phyloP scores from a whole-genome alignment of 2,888 invertebrate genomes.

The Neocrepidodera transversa region DNA sequence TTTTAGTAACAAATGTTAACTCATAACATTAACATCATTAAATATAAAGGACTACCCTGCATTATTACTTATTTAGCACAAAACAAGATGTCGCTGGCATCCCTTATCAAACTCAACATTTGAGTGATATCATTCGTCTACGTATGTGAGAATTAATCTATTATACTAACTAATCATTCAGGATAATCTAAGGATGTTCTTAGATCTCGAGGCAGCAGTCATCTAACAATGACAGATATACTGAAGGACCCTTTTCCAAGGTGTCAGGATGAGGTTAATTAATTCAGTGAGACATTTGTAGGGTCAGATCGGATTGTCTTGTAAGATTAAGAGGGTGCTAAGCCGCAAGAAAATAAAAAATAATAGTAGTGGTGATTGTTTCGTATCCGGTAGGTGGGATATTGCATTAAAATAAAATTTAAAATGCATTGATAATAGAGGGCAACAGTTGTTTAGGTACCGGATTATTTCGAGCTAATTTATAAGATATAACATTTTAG shows the following conservation, averaged over 20 bases:
- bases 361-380: too few relatives aligned
- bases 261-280: conserved; percentile 24
- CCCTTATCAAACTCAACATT: conserved; percentile 34
- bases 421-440: too few relatives aligned
- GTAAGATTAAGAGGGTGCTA: not conserved
- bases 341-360: too few relatives aligned
- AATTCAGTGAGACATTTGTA: conserved; percentile 13
- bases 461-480: too few relatives aligned
- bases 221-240: conserved; percentile 24
- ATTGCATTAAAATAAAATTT: too few relatives aligned
- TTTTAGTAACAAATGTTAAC: too few relatives aligned
- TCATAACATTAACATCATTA: too few relatives aligned
- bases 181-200: conserved; percentile 5
- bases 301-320: not conserved
- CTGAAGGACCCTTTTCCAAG: conserved; percentile 19
- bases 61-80: conserved; percentile 37
- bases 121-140: conserved; percentile 46
- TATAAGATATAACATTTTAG: too few relatives aligned
- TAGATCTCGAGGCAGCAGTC: not conserved
- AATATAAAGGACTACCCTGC: too few relatives aligned
- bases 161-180: conserved; percentile 46
- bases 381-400: too few relatives aligned
- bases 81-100: conserved; percentile 24
- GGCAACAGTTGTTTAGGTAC: too few relatives aligned
- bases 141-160: conserved; percentile 45